Evolutionary conservation across 2,888 invertebrate species (phyloP).

Genomic region (Ochropleura plecta): DNA sequence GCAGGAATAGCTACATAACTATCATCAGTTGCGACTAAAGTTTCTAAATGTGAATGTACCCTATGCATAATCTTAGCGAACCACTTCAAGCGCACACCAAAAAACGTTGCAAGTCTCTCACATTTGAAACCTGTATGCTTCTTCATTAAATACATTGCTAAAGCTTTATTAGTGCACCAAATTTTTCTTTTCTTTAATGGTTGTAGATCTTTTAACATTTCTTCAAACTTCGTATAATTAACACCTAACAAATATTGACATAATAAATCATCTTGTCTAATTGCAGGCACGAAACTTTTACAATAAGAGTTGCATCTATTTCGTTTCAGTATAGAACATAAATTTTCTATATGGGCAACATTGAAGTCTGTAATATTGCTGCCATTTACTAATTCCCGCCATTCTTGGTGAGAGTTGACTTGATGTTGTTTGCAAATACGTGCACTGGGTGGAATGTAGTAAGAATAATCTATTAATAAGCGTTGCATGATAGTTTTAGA

Average conservation of each 20-base stretch:
- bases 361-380: conserved; percentile 23
- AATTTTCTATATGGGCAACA: conserved; percentile 5
- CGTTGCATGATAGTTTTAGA: conserved; percentile 9
- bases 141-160: conserved; percentile 36
- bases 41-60: conserved; percentile 9
- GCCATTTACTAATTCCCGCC: conserved; percentile 4
- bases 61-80: not conserved
- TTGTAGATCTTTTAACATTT: conserved; percentile 8
- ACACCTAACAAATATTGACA: conserved; percentile 36
- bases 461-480: conserved; percentile 33
- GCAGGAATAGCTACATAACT: conserved; percentile 1
- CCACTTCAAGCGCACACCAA: not conserved
- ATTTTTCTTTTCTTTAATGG: not conserved
- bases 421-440: conserved; percentile 19
- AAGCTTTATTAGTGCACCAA: not conserved
- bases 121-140: conserved; percentile 14
- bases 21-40: not conserved
- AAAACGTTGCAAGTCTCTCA: conserved; percentile 13
- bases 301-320: not conserved
- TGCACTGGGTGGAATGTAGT: not conserved
- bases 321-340: not conserved
- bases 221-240: not conserved
- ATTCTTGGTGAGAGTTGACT: conserved; percentile 7
- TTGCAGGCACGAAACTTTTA: not conserved
- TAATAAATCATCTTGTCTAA: not conserved